Percentiles rank a stretch among this genome's conserved stretches.
Conservation (phyloP, 2,797 vertebrate species). For the Ceryle rudis region DNA sequence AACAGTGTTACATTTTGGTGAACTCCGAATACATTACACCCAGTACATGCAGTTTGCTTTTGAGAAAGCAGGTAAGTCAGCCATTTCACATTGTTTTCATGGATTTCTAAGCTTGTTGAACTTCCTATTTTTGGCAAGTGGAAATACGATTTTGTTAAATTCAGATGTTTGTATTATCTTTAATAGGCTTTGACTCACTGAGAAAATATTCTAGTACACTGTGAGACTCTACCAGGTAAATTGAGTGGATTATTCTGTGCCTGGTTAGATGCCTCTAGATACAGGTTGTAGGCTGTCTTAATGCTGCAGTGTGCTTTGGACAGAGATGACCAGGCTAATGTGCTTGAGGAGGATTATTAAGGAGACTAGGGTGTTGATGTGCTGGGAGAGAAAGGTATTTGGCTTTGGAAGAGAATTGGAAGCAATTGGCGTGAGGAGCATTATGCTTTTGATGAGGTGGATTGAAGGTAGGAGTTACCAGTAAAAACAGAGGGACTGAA, state of each 20-base stretch:
- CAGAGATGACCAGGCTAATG: background rate
- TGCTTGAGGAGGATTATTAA: background rate
- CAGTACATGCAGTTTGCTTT: background rate
- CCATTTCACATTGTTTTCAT: background rate
- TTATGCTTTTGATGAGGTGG: background rate
- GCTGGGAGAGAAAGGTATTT: background rate
- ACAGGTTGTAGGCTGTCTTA: background rate
- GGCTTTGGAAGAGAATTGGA: background rate
- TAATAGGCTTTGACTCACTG: background rate
- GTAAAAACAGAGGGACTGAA: background rate
- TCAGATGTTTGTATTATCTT: background rate
- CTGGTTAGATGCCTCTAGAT: background rate
- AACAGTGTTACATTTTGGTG: background rate
- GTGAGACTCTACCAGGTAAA: background rate
- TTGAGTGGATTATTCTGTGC: background rate
- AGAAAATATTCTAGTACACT: background rate
- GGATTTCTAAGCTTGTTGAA: background rate
- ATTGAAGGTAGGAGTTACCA: background rate
- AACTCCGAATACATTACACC: background rate
- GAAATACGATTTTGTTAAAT: background rate
- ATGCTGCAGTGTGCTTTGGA: background rate
- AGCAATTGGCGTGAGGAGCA: background rate
- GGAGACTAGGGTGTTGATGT: background rate
- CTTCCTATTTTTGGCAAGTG: background rate
- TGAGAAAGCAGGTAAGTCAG: background rate